phyloP scores from a whole-genome alignment of 2,888 invertebrate genomes.

The Caenorhabditis doughertyi region DNA sequence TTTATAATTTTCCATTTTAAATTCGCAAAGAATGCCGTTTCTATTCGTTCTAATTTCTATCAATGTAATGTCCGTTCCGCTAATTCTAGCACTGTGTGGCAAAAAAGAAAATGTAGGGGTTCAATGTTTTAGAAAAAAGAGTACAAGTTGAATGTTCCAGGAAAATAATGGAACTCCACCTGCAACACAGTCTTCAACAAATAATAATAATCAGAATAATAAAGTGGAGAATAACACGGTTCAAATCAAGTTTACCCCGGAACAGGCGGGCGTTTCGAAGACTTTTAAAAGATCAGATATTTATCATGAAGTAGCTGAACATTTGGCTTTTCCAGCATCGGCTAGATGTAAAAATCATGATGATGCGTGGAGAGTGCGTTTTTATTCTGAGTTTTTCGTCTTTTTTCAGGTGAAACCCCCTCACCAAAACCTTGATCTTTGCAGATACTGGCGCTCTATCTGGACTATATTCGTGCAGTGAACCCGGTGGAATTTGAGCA shows the following conservation, averaged over 20 bases:
- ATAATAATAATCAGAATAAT: not conserved
- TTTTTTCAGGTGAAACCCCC: too few relatives aligned
- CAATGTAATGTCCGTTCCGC: constrained; percentile 48
- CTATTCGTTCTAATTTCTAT: constrained; percentile 49
- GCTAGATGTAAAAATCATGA: constrained; percentile 53
- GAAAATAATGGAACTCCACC: constrained; percentile 2
- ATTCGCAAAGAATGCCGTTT: constrained; percentile 33
- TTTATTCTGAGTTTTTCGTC: not conserved
- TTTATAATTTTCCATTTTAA: not conserved
- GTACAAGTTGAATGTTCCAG: not conserved
- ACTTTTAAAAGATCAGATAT: constrained; percentile 9
- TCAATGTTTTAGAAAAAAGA: not conserved
- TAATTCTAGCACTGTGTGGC: constrained; percentile 33
- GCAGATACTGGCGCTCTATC: constrained; percentile 53
- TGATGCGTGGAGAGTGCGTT: constrained; percentile 50
- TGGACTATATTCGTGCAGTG: constrained; percentile 49
- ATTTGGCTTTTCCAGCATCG: constrained; percentile 56
- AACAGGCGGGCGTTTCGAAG: not conserved
- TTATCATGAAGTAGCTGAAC: constrained; percentile 44
- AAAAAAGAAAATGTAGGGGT: constrained; percentile 40
- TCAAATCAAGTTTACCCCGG: constrained; percentile 10
- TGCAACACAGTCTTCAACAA: too few relatives aligned
- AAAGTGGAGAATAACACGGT: not conserved
- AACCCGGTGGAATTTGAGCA: constrained; percentile 41
- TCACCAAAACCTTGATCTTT: constrained; percentile 3